A percentile compares a stretch with the other conserved stretches of the same genome.
phyloP scores from a whole-genome alignment of 2,888 invertebrate genomes.

The Ennomos quercinarius region DNA sequence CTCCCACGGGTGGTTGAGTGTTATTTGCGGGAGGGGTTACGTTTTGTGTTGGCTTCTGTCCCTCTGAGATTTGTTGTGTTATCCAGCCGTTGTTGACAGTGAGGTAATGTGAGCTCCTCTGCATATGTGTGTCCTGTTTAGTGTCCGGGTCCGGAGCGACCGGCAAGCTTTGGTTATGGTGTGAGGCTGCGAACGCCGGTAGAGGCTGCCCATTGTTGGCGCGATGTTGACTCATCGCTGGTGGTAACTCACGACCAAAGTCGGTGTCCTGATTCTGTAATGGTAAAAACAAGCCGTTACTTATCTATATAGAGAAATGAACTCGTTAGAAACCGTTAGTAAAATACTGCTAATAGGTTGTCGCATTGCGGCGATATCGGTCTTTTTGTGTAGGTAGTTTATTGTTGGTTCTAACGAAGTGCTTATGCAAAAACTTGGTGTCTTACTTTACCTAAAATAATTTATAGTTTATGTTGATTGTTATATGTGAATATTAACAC shows the following conservation, averaged over 20 bases:
- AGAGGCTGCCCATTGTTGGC: conserved; percentile 54
- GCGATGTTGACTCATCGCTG: conserved; percentile 58
- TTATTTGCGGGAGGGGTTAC: conserved; percentile 49
- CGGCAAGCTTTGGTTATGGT: conserved; percentile 46
- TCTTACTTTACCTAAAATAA: too few relatives aligned
- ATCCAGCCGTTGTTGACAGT: conserved; percentile 82
- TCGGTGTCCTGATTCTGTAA: conserved; percentile 72
- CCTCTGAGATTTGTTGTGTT: conserved; percentile 69
- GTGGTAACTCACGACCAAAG: conserved; percentile 59
- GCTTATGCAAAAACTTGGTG: too few relatives aligned
- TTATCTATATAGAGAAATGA: not conserved
- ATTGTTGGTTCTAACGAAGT: not conserved
- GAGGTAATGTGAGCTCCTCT: conserved; percentile 76
- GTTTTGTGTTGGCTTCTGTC: conserved; percentile 57
- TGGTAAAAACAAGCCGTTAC: conserved; percentile 6
- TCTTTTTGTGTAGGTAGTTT: not conserved
- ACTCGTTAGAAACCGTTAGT: conserved; percentile 3
- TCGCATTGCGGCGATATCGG: conserved; percentile 19
- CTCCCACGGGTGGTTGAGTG: conserved; percentile 58
- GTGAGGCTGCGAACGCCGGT: conserved; percentile 53
- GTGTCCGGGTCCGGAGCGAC: conserved; percentile 59
- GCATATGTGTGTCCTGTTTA: conserved; percentile 71
- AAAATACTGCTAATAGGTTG: conserved; percentile 8
- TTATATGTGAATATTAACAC: too few relatives aligned
- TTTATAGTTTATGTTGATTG: too few relatives aligned